A percentile compares a stretch with the other conserved stretches of the same genome.
phyloP scores from a whole-genome alignment of 1,140 invertebrate species.

The Tetramorium alpestre region DNA sequence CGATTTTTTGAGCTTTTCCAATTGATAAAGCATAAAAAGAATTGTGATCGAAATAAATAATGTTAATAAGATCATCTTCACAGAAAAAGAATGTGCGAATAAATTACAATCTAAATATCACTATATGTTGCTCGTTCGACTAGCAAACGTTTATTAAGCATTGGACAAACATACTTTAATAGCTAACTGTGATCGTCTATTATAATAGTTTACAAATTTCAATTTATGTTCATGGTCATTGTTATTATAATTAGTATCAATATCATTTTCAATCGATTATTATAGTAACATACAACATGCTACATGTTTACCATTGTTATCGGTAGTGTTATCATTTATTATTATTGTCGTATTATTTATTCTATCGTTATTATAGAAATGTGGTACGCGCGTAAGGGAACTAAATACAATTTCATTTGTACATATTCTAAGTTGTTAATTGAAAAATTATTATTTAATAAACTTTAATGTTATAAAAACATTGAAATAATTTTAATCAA shows the following conservation, averaged over 20 bases:
- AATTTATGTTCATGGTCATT: conserved; percentile 44
- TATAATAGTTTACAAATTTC: conserved; percentile 42
- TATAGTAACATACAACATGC: conserved; percentile 12
- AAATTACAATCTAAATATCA: not conserved
- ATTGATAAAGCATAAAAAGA: not conserved
- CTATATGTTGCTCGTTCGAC: not conserved
- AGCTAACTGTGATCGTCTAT: conserved; percentile 18
- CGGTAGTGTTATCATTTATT: not conserved
- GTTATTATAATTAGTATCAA: conserved; percentile 48
- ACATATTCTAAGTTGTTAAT: not conserved
- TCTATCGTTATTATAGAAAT: not conserved
- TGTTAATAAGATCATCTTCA: not conserved
- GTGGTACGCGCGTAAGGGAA: too few relatives aligned
- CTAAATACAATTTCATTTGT: not conserved
- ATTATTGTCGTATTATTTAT: not conserved
- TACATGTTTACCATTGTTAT: conserved; percentile 18
- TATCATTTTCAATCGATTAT: conserved; percentile 44
- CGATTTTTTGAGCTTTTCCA: not conserved
- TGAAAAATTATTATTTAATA: not conserved
- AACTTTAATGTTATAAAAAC: not conserved
- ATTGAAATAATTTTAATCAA: not conserved
- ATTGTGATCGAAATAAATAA: not conserved
- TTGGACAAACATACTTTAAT: conserved; percentile 44
- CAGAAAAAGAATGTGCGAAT: not conserved
- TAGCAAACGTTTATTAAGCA: conserved; percentile 3